Evolutionary conservation across 2,888 invertebrate species (phyloP).

Genomic region (Drosophila anceps): DNA sequence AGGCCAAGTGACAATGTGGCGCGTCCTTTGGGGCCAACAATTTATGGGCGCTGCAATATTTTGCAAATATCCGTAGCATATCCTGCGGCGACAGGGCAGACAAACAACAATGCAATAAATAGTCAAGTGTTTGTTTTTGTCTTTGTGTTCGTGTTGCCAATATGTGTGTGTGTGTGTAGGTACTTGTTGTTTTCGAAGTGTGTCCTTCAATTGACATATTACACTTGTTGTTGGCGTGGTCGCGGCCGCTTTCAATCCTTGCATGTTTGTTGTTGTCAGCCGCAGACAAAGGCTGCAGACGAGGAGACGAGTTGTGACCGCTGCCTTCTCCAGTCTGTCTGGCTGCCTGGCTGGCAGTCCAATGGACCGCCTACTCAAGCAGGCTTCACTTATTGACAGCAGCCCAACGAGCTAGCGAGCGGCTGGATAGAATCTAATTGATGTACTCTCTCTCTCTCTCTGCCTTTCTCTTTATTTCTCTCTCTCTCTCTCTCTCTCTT

Average conservation of each 20-base stretch:
- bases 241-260: conserved; percentile 57
- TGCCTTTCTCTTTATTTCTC: not conserved
- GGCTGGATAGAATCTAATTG: conserved; percentile 58
- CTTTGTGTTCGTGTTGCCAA: conserved; percentile 16
- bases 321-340: conserved; percentile 34
- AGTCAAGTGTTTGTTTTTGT: conserved; percentile 60
- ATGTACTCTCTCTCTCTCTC: conserved; percentile 45
- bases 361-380: conserved; percentile 61
- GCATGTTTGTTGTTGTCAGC: conserved; percentile 29
- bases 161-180: conserved; percentile 3
- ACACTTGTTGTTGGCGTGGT: conserved; percentile 66
- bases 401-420: conserved; percentile 6
- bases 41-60: conserved; percentile 80
- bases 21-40: conserved; percentile 65
- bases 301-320: conserved; percentile 7
- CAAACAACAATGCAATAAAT: conserved; percentile 77
- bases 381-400: conserved; percentile 62
- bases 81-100: conserved; percentile 70
- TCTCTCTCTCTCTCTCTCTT: not conserved
- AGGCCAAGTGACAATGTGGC: conserved; percentile 51
- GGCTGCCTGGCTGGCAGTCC: conserved; percentile 27
- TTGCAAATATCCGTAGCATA: conserved; percentile 79
- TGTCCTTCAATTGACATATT: conserved; percentile 80
- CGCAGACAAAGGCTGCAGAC: conserved; percentile 44
- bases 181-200: conserved; percentile 42